Percentiles rank a stretch among this genome's conserved stretches.
These are phyloP conservation scores for Muscidifurax raptorellus DNA, from an alignment of 1,140 invertebrate species.

Conservation along the genomic window DNA sequence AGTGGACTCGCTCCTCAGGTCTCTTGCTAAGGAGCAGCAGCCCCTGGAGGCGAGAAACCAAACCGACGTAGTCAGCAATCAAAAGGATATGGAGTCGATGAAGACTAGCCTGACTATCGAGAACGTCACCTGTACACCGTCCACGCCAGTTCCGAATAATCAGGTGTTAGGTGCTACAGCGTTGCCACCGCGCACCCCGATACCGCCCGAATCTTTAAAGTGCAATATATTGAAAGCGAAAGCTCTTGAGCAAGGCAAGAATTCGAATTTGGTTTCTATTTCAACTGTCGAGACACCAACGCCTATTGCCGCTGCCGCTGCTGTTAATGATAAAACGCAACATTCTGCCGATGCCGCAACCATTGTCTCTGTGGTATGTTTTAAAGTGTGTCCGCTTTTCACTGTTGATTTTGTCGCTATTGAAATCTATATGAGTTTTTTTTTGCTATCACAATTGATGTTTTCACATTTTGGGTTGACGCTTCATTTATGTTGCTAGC, in stretches of 20 bases:
- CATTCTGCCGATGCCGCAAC: slow-evolving; percentile 79
- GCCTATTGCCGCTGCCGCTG: slow-evolving; percentile 43
- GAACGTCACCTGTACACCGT: slow-evolving; percentile 74
- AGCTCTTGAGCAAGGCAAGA: slow-evolving; percentile 69
- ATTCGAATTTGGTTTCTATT: slow-evolving; percentile 72
- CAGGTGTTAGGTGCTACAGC: slow-evolving; percentile 71
- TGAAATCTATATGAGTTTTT: slow-evolving; percentile 46
- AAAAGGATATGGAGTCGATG: slow-evolving; percentile 69
- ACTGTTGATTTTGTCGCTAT: slow-evolving; percentile 45
- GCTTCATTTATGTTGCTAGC: slow-evolving; percentile 56
- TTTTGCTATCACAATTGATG: slow-evolving; percentile 43
- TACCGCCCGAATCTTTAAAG: slow-evolving; percentile 92
- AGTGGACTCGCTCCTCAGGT: slow-evolving; percentile 77
- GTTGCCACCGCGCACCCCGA: slow-evolving; percentile 73
- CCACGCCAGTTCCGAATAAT: slow-evolving; percentile 75
- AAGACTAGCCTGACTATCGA: slow-evolving; percentile 70
- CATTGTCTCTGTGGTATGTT: slow-evolving; percentile 85
- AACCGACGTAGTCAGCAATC: slow-evolving; percentile 69
- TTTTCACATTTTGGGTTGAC: slow-evolving; percentile 43
- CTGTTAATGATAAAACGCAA: slow-evolving; percentile 67
- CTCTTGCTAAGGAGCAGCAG: slow-evolving; percentile 77
- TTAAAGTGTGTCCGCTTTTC: slow-evolving; percentile 40
- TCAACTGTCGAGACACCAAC: slow-evolving; percentile 72
- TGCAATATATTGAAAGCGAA: slow-evolving; percentile 94
- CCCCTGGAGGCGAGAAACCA: slow-evolving; percentile 75